phyloP scores from a whole-genome alignment of 2,888 invertebrate genomes.

The Glaucopsyche alexis region DNA sequence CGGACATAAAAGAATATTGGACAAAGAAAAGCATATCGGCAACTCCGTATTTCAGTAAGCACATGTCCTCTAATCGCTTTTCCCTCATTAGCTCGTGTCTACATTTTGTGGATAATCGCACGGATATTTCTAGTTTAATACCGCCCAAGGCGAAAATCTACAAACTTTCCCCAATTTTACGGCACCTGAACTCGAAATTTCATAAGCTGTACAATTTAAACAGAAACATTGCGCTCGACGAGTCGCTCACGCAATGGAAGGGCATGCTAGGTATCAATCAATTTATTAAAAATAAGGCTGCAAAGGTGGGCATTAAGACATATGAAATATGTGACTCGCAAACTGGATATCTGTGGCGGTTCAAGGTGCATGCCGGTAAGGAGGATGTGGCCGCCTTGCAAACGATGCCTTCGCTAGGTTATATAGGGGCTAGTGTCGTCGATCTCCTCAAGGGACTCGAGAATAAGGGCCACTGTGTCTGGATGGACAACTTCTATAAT shows the following conservation, averaged over 20 bases:
- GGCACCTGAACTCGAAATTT: too few species aligned
- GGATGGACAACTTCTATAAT: too few species aligned
- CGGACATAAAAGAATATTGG: constrained; percentile 2
- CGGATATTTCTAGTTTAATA: too few species aligned
- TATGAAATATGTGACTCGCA: constrained; percentile 41
- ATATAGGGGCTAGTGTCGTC: too few species aligned
- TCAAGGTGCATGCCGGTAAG: too few species aligned
- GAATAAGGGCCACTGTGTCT: too few species aligned
- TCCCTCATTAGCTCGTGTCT: background rate
- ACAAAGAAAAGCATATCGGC: background rate
- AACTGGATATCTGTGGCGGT: constrained; percentile 31
- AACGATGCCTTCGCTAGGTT: too few species aligned
- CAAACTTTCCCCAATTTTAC: too few species aligned
- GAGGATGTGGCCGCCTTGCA: too few species aligned
- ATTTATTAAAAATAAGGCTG: constrained; percentile 36
- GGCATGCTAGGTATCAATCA: constrained; percentile 39
- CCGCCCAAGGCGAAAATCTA: too few species aligned
- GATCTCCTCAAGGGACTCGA: too few species aligned
- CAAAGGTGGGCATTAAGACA: constrained; percentile 29
- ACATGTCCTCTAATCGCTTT: background rate
- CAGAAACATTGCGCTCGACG: background rate
- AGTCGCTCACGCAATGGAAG: constrained; percentile 37
- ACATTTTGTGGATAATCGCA: background rate
- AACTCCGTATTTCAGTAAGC: background rate
- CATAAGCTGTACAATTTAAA: too few species aligned